Evolutionary conservation across 2,797 vertebrate genomes (phyloP), one percentile per base, ranked within the genome.

Genomic region (Agapornis canus): DNA sequence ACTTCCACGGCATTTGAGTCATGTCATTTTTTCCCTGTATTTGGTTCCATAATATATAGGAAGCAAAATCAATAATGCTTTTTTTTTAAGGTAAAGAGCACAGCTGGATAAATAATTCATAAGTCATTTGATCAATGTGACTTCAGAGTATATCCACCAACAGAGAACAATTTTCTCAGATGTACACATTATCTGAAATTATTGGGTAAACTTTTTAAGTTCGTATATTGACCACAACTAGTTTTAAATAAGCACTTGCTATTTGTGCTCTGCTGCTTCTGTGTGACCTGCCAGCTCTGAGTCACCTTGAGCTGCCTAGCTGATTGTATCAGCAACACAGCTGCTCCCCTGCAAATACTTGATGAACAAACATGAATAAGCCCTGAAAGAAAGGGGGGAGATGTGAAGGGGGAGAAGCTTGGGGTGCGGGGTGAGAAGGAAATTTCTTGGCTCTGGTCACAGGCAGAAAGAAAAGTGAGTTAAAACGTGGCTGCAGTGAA

Each of bases 51-150:
- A 61, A 61, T 61, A 56, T 76, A 22, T 32, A 84, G 21, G 72
- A 88, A 75, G 35, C 2, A 3, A 89, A 92, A 85, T 92, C 79
- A 49, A 68, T 92, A 94, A 75, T 49, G 31, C n/a, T 66, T 83
- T 14, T 49, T 90, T 35, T 69, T 83, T 68, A 13, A 23, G 57
- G 57, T 87, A 82, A 91, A 89, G 60, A 71, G 64, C 49, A 27
- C 26, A 19, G 68, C 40, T 75, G 75, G 49, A 86, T 82, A 82
- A 95, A 92, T 91, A 89, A 92, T 85, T 89, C 72, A 81, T 60
- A 45, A 79, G 61, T 40, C 49, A 37, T 47, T 27, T 78, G 68
- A 87, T 95, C 84, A 79, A 63, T 57, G 57, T 17, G 49, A 43
- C 49, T 85, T 77, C 54, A 52, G 48, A 73, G 52, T 85, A 18